Evolutionary conservation across 2,888 invertebrate species (phyloP), one percentile per base, ranked within the genome.

Genomic region (Netelia inedita): DNA sequence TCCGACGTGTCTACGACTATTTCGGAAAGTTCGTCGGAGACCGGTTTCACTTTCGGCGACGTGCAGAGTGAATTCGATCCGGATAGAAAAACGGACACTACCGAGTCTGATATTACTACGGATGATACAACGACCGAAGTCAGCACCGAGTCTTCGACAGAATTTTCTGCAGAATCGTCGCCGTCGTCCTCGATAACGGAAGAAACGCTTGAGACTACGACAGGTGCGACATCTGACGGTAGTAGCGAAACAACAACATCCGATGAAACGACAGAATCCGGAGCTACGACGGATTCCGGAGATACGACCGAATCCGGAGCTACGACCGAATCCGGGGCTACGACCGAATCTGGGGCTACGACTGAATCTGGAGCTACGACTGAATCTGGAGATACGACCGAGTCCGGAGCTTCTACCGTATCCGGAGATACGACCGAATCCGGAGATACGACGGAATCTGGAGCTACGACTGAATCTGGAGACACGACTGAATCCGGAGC

Each of bases 161-260:
- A 85, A 28, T 63, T 63, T 10, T 74, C 87, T 0, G 85, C 86
- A 2, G 73, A 76, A 21, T 79, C 87, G 2, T 73, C 57, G 21
- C 90, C 90, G 41, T 92, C 92, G 11, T 91, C 92, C 19, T 90
- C 88, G 81, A 43, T 78, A 59, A 79, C 82, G 14, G 85, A 86
- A 53, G 82, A 73, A 28, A 88, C 81, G 41, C 1, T 74, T 8
- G 76, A 83, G 10, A 61, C 61, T 28, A 68, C 65, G 14, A 75
- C 68, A 8, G 59, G 43, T 9, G 28, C 19, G 16, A 43, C 71
- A 2, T 65, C 84, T 11, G 72, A 69, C 28, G 78, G 28, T 5
- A 63, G 46, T 23, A 53, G 43, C 21, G 80, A 43, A 23, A 73
- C 66, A 16, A 46, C 68, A 35, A 46, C 19, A 21, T 41, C 75